These are phyloP conservation scores for Sesamia nonagrioides DNA, from an alignment of 1,140 invertebrate genomes.

Conservation along the genomic window DNA sequence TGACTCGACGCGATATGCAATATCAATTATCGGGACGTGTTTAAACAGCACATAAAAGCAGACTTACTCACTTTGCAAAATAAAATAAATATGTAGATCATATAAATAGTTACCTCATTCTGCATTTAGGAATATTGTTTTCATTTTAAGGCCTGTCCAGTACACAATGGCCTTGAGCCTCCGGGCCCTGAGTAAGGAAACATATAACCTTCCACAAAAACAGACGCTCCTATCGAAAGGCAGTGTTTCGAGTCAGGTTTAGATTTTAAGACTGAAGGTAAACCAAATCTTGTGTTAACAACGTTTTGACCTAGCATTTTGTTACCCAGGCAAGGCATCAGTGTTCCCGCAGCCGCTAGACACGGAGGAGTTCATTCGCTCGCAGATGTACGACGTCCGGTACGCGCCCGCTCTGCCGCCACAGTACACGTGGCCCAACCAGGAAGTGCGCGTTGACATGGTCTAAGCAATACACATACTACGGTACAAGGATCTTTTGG, in stretches of 20 bases:
- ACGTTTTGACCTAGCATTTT: background rate
- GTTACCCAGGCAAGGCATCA: slow-evolving; percentile 90
- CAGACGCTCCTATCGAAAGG: too few species aligned
- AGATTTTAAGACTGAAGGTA: too few species aligned
- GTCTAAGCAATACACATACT: slow-evolving; percentile 59
- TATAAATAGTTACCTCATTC: background rate
- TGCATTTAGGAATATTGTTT: too few species aligned
- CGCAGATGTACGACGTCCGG: slow-evolving; percentile 93
- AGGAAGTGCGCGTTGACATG: slow-evolving; percentile 63
- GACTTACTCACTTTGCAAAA: background rate
- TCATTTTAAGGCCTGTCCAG: too few species aligned
- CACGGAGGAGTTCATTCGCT: slow-evolving; percentile 92
- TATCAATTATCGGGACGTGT: background rate
- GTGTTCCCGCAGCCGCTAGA: slow-evolving; percentile 93
- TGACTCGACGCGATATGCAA: background rate
- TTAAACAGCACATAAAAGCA: background rate
- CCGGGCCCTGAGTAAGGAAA: too few species aligned
- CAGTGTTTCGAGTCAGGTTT: too few species aligned
- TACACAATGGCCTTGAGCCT: too few species aligned
- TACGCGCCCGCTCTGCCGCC: slow-evolving; percentile 91
- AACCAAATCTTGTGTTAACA: background rate
- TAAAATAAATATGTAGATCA: too few species aligned
- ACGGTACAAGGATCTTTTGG: too few species aligned
- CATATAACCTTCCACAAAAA: too few species aligned
- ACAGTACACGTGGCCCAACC: slow-evolving; percentile 90